phyloP scores from a whole-genome alignment of 2,888 invertebrate species.

The Scaptomyza reducta region DNA sequence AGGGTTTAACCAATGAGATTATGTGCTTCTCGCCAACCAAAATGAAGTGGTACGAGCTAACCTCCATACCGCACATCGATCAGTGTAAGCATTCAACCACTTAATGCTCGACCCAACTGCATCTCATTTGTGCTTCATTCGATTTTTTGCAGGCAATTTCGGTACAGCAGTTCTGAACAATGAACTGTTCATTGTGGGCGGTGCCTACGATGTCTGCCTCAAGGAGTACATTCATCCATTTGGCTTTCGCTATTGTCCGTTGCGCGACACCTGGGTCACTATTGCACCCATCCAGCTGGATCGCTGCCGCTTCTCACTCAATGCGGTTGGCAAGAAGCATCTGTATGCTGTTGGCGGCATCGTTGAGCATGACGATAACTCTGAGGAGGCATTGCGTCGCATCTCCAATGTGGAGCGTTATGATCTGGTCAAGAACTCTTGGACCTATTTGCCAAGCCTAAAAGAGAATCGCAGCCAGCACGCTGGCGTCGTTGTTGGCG shows the following conservation, averaged over 20 bases:
- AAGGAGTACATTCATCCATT: constrained; percentile 89
- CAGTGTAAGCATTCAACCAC: constrained; percentile 85
- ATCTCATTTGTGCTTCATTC: background rate
- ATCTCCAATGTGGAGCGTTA: constrained; percentile 86
- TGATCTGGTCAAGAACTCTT: constrained; percentile 86
- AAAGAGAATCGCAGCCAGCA: constrained; percentile 87
- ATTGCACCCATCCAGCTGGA: constrained; percentile 88
- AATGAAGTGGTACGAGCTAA: constrained; percentile 87
- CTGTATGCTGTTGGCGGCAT: constrained; percentile 88
- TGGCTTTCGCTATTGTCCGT: constrained; percentile 88
- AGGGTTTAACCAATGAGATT: constrained; percentile 88
- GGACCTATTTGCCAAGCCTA: constrained; percentile 86
- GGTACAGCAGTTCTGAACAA: constrained; percentile 89
- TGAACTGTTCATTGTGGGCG: constrained; percentile 89
- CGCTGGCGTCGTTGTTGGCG: constrained; percentile 85
- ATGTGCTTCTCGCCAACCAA: constrained; percentile 87
- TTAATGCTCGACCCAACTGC: background rate
- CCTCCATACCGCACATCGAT: constrained; percentile 89
- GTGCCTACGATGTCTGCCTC: constrained; percentile 88
- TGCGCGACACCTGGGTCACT: constrained; percentile 87
- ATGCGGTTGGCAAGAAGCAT: constrained; percentile 85
- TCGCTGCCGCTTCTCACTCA: constrained; percentile 88
- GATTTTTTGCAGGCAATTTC: constrained; percentile 85
- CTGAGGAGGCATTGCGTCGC: constrained; percentile 74
- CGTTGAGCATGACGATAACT: constrained; percentile 85